A percentile compares a stretch with the other conserved stretches of the same genome.
Conservation (phyloP, 2,888 invertebrate genomes). For the Cylloceria caligata region DNA sequence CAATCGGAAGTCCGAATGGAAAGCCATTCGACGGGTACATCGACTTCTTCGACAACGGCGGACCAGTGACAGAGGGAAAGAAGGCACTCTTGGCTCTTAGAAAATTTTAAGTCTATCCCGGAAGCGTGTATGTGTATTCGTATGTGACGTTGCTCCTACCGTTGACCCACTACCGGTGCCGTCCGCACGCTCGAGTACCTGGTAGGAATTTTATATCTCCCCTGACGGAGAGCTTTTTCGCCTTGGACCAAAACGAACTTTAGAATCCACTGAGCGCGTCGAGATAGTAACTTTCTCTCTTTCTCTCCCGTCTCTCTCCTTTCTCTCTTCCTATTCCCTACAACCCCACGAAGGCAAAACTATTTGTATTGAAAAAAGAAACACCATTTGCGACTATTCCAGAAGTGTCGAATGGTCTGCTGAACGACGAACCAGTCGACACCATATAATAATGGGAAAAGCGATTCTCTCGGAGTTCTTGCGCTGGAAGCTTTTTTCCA, state of each 20-base stretch:
- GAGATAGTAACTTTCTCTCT: no score
- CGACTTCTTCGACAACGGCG: constrained; percentile 31
- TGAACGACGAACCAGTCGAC: constrained; percentile 24
- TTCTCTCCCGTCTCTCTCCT: no score
- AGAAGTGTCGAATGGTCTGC: constrained; percentile 16
- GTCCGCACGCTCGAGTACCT: constrained; percentile 25
- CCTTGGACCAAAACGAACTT: constrained; percentile 30
- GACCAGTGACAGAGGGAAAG: background rate
- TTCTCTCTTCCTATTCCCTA: no score
- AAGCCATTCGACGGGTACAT: constrained; percentile 59
- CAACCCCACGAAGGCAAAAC: constrained; percentile 22
- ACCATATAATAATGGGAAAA: constrained; percentile 47
- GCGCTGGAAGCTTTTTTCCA: constrained; percentile 36
- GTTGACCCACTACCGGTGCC: background rate
- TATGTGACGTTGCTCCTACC: background rate
- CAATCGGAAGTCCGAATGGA: constrained; percentile 72
- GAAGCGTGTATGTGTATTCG: constrained; percentile 16
- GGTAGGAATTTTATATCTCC: constrained; percentile 52
- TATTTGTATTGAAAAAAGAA: constrained; percentile 47
- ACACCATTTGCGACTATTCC: constrained; percentile 42
- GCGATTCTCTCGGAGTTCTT: constrained; percentile 34
- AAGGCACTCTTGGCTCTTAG: constrained; percentile 33
- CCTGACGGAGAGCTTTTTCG: constrained; percentile 34
- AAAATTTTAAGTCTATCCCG: constrained; percentile 57
- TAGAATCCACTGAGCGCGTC: constrained; percentile 21